These are phyloP conservation scores for Caenorhabditis becei DNA, from an alignment of 2,888 invertebrate species.

Conservation along the genomic window DNA sequence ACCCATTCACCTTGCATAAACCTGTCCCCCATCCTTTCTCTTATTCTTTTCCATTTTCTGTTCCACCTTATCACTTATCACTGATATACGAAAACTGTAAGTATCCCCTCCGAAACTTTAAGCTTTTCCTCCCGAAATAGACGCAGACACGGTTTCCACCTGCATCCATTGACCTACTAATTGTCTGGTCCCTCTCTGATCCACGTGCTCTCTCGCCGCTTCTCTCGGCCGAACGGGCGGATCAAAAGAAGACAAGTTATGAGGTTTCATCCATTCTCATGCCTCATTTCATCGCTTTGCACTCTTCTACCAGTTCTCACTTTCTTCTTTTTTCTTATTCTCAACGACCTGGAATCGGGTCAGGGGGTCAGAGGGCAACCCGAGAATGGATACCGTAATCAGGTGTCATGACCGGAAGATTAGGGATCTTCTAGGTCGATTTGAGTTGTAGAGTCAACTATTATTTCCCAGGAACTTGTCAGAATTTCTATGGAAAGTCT, in stretches of 20 bases:
- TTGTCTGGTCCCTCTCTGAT: constrained; percentile 32
- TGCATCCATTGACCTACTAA: constrained; percentile 54
- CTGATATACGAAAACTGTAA: no score
- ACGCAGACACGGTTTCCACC: constrained; percentile 9
- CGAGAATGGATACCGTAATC: no score
- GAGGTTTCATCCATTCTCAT: constrained; percentile 34
- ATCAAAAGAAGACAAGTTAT: constrained; percentile 41
- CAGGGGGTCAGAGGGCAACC: no score
- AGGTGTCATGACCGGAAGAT: no score
- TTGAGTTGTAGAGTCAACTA: no score
- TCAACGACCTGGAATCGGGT: constrained; percentile 23
- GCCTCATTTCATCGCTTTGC: constrained; percentile 52
- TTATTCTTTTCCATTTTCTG: constrained; percentile 4
- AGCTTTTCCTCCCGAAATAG: constrained; percentile 10
- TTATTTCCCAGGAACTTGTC: no score
- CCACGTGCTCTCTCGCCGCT: constrained; percentile 9
- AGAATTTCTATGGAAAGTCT: no score
- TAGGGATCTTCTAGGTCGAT: no score
- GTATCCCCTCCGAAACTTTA: neutral
- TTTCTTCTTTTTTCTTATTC: constrained; percentile 25
- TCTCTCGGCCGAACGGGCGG: constrained; percentile 25
- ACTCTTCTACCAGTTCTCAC: neutral
- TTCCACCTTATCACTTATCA: constrained; percentile 17
- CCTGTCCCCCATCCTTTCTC: constrained; percentile 6
- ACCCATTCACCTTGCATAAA: constrained; percentile 5